Evolutionary conservation across 2,797 vertebrate genomes (phyloP).

Genomic region (Zenarchopterus dispar): DNA sequence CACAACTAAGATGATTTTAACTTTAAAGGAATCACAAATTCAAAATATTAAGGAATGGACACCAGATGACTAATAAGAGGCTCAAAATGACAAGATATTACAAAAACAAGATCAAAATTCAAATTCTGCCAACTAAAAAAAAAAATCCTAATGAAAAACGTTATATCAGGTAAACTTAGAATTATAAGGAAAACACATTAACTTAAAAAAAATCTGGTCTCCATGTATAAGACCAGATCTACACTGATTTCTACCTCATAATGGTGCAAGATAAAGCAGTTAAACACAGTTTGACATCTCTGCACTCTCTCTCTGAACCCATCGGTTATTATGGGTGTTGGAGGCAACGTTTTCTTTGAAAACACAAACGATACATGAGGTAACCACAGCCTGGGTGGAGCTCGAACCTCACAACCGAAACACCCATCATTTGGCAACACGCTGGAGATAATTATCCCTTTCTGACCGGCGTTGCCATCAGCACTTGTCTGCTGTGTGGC

Average conservation of each 20-base stretch:
- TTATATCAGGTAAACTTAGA: neutral
- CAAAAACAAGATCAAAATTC: neutral
- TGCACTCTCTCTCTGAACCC: conserved; percentile 31
- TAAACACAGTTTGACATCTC: conserved; percentile 12
- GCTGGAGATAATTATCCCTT: conserved; percentile 50
- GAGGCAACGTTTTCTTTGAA: conserved; percentile 31
- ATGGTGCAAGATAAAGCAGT: neutral
- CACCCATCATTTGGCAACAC: conserved; percentile 65
- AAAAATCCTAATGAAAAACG: neutral
- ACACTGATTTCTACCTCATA: neutral
- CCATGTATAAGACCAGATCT: too few species aligned
- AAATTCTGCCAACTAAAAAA: neutral
- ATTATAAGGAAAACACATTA: too few species aligned
- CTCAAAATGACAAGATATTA: neutral
- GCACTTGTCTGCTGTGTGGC: conserved; percentile 7
- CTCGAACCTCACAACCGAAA: conserved; percentile 38
- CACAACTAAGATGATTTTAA: too few species aligned
- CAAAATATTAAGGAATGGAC: too few species aligned
- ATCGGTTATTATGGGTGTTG: conserved; percentile 54
- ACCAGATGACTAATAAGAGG: too few species aligned
- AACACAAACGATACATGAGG: conserved; percentile 43
- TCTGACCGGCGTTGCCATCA: conserved; percentile 9
- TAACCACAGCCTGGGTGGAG: conserved; percentile 78
- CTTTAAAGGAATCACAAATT: too few species aligned
- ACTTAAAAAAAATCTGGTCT: too few species aligned